Conservation (phyloP, 2,888 invertebrate species). For the Drosophila macrospina region DNA sequence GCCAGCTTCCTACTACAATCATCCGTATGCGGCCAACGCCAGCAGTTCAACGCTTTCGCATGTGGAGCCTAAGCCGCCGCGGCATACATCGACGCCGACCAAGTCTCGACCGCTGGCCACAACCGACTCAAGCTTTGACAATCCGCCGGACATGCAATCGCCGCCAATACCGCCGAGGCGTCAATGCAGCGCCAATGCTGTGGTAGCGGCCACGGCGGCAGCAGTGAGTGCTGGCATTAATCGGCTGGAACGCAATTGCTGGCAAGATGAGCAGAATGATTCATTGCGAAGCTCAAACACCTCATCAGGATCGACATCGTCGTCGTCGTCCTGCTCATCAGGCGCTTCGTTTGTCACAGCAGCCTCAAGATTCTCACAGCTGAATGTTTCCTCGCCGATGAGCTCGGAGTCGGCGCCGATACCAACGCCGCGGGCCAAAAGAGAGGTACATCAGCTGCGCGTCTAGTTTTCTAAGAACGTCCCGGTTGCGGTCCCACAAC, state of each 20-base stretch:
- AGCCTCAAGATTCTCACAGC: constrained; percentile 75
- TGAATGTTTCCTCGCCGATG: constrained; percentile 63
- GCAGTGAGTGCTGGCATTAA: constrained; percentile 79
- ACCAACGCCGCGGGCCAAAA: constrained; percentile 84
- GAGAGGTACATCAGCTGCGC: constrained; percentile 82
- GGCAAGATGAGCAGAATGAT: constrained; percentile 73
- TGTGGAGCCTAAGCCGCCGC: constrained; percentile 63
- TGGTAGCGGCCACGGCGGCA: constrained; percentile 75
- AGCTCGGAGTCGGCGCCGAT: constrained; percentile 72
- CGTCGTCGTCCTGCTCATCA: constrained; percentile 74
- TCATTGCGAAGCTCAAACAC: constrained; percentile 73
- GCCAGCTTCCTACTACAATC: constrained; percentile 80
- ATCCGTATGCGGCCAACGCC: constrained; percentile 67
- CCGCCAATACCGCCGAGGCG: constrained; percentile 84
- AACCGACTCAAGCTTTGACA: constrained; percentile 83
- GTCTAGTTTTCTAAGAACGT: constrained; percentile 52
- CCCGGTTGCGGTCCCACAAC: constrained; percentile 59
- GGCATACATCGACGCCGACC: constrained; percentile 60
- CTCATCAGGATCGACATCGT: constrained; percentile 62
- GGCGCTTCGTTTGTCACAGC: constrained; percentile 81
- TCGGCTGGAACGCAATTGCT: constrained; percentile 81
- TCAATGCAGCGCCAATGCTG: constrained; percentile 68
- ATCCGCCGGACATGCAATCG: constrained; percentile 84
- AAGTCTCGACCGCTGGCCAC: constrained; percentile 59
- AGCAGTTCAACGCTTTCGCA: constrained; percentile 46